A percentile compares a stretch with the other conserved stretches of the same genome.
phyloP scores from a whole-genome alignment of 2,113 vertebrate species.

The Muscicapa adusta region DNA sequence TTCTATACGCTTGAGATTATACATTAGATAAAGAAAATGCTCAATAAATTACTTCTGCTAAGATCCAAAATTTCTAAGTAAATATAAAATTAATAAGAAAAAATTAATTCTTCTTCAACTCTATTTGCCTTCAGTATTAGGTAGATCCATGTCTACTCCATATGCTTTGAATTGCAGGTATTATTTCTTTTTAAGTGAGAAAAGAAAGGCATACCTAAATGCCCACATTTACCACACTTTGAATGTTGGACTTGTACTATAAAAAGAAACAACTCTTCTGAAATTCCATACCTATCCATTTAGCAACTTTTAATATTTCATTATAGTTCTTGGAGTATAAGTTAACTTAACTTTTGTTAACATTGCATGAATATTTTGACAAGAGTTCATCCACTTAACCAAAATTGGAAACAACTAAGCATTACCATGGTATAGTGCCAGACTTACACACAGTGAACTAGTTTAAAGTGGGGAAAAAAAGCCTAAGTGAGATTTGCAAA shows the following conservation, averaged over 20 bases:
- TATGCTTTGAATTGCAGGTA: background rate
- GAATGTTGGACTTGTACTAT: background rate
- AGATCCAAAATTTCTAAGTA: background rate
- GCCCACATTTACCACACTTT: background rate
- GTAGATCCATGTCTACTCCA: background rate
- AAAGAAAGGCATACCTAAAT: background rate
- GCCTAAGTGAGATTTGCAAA: background rate
- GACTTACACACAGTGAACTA: background rate
- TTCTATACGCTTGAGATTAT: background rate
- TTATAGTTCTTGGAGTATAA: background rate
- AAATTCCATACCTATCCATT: background rate
- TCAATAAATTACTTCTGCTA: background rate
- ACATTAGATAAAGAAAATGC: background rate
- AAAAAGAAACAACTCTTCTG: background rate
- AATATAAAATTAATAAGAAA: background rate
- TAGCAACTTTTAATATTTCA: background rate
- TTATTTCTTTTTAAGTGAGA: background rate
- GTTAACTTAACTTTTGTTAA: background rate
- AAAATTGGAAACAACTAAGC: background rate
- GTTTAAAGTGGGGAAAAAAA: background rate
- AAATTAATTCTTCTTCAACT: background rate
- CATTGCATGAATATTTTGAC: background rate
- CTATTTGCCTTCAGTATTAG: background rate
- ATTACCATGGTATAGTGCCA: background rate
- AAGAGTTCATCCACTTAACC: background rate